Percentiles rank a stretch among this genome's conserved stretches.
These are phyloP conservation scores for Oscheius myriophilus DNA, from an alignment of 2,888 invertebrate genomes.

Conservation along the genomic window DNA sequence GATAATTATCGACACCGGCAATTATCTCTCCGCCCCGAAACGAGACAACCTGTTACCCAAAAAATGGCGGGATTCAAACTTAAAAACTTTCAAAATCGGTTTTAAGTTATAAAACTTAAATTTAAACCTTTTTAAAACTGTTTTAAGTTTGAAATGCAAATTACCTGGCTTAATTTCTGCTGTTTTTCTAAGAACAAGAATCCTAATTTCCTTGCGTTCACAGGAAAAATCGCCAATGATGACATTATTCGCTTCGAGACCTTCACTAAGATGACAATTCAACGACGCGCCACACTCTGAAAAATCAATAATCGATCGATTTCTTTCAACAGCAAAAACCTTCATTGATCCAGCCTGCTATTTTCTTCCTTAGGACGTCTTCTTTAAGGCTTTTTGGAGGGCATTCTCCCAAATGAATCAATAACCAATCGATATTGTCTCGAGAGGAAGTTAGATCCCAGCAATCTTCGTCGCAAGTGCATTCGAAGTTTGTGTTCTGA, in stretches of 20 bases:
- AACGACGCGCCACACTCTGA: constrained; percentile 29
- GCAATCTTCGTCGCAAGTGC: constrained; percentile 23
- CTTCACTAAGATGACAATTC: constrained; percentile 21
- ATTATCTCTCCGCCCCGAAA: too few species aligned
- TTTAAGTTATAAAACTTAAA: too few species aligned
- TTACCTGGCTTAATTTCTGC: constrained; percentile 18
- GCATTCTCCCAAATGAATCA: constrained; percentile 24
- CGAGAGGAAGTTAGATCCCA: constrained; percentile 18
- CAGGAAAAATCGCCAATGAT: constrained; percentile 30
- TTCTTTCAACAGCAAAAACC: constrained; percentile 12
- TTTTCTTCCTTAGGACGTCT: constrained; percentile 14
- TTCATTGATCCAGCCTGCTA: constrained; percentile 30
- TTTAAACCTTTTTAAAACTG: too few species aligned
- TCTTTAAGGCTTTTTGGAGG: constrained; percentile 25
- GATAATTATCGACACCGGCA: too few species aligned
- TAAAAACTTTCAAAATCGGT: too few species aligned
- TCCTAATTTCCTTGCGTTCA: constrained; percentile 18
- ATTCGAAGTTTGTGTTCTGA: constrained; percentile 26
- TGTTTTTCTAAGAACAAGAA: constrained; percentile 23
- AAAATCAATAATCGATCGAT: constrained; percentile 9
- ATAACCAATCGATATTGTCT: constrained; percentile 28
- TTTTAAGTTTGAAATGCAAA: neutral
- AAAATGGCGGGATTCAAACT: too few species aligned
- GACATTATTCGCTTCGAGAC: constrained; percentile 15
- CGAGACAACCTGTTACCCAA: too few species aligned